Conservation (phyloP, 2,113 vertebrate species). For the Gopherus evgoodei region DNA sequence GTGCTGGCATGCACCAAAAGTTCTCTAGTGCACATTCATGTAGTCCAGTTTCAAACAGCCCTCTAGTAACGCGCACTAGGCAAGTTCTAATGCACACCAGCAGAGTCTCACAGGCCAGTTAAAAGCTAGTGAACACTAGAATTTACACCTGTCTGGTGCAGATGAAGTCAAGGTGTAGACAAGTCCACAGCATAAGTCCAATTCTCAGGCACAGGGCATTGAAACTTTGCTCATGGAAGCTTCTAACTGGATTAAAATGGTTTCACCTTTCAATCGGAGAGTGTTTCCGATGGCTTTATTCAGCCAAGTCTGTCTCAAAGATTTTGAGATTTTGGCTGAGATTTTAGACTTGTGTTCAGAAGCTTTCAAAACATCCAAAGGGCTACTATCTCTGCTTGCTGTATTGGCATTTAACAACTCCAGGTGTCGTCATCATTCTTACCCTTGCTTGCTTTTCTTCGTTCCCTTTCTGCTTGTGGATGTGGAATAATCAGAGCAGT, state of each 20-base stretch:
- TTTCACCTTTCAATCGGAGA: background rate
- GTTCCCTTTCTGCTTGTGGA: background rate
- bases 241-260: background rate
- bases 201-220: background rate
- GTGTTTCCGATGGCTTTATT: background rate
- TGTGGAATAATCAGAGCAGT: background rate
- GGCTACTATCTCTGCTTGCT: background rate
- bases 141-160: background rate
- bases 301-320: background rate
- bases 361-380: background rate
- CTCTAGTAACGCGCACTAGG: background rate
- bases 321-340: background rate
- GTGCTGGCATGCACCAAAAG: background rate
- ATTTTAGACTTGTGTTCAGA: background rate
- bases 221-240: background rate
- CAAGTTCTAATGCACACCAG: background rate
- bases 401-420: background rate
- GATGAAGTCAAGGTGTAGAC: background rate
- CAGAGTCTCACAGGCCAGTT: background rate
- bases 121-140: background rate
- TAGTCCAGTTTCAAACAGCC: background rate
- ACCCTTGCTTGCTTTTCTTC: background rate
- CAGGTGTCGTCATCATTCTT: background rate
- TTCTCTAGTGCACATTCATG: background rate
- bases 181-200: background rate